Evolutionary conservation across 2,797 vertebrate genomes (phyloP).

Genomic region (Meriones psammophilus): DNA sequence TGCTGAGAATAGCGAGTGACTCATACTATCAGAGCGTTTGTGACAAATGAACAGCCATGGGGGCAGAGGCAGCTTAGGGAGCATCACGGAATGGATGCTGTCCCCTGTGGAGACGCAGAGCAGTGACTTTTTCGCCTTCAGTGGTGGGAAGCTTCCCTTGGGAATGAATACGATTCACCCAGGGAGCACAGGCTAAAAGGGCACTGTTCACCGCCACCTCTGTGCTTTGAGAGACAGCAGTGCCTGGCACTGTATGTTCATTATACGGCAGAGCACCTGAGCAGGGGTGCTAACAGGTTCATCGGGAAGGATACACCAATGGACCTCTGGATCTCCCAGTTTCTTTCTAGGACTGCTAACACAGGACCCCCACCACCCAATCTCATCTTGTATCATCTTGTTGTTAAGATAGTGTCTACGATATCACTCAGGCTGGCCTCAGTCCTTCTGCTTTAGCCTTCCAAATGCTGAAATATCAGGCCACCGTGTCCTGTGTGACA

Average conservation of each 20-base stretch:
- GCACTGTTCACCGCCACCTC: too few relatives aligned
- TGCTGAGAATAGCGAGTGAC: not conserved
- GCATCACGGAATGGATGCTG: not conserved
- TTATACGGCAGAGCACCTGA: not conserved
- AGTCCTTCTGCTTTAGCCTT: not conserved
- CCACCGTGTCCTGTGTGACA: not conserved
- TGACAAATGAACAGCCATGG: not conserved
- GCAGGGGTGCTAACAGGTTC: not conserved
- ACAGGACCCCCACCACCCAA: too few relatives aligned
- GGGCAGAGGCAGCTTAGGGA: not conserved
- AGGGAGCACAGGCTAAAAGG: not conserved
- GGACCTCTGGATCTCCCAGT: not conserved
- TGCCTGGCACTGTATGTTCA: not conserved
- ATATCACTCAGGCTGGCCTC: not conserved
- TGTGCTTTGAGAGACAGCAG: not conserved
- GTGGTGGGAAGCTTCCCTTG: not conserved
- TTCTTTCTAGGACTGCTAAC: not conserved
- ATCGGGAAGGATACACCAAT: not conserved
- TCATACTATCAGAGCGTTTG: fast-evolving
- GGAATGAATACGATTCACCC: not conserved
- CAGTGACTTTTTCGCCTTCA: not conserved
- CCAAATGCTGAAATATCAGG: not conserved
- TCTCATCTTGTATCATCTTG: not conserved
- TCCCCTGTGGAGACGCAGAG: not conserved
- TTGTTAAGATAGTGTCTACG: not conserved